Percentiles rank a stretch among this genome's conserved stretches.
Evolutionary conservation across 2,113 vertebrate species (phyloP).

Genomic region (Microtus pennsylvanicus): DNA sequence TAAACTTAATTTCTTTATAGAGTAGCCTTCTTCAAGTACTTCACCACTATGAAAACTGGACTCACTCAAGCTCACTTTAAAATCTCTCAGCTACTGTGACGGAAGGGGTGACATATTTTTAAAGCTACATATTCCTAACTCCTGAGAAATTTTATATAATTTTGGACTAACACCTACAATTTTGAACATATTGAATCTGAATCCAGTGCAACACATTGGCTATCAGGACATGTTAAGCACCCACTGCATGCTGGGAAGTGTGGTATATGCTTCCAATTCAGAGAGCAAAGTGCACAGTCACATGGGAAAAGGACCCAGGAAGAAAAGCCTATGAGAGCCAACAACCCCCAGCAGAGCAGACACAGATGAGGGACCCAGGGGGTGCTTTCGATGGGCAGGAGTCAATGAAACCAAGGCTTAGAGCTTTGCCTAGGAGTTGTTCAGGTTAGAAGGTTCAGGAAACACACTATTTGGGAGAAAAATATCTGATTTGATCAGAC

Average conservation of each 20-base stretch:
- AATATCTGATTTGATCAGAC: background rate
- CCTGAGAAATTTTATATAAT: background rate
- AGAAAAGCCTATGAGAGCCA: accelerated
- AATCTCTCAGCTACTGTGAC: background rate
- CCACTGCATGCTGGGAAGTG: background rate
- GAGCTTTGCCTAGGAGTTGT: background rate
- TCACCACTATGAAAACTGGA: background rate
- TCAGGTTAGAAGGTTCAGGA: background rate
- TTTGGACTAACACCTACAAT: background rate
- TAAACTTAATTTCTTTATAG: background rate
- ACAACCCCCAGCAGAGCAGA: background rate
- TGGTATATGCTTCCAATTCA: background rate
- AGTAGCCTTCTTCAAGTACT: background rate
- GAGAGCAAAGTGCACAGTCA: background rate
- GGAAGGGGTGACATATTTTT: background rate
- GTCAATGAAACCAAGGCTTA: background rate
- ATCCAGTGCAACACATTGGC: background rate
- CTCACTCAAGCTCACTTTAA: background rate
- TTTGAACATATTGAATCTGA: background rate
- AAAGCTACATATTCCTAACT: background rate
- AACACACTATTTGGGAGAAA: background rate
- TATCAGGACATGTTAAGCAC: background rate
- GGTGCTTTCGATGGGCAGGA: background rate
- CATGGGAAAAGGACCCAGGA: background rate
- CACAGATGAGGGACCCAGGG: accelerated